These are phyloP conservation scores for Stenoptilia bipunctidactyla DNA, from an alignment of 2,888 invertebrate genomes.

Conservation along the genomic window DNA sequence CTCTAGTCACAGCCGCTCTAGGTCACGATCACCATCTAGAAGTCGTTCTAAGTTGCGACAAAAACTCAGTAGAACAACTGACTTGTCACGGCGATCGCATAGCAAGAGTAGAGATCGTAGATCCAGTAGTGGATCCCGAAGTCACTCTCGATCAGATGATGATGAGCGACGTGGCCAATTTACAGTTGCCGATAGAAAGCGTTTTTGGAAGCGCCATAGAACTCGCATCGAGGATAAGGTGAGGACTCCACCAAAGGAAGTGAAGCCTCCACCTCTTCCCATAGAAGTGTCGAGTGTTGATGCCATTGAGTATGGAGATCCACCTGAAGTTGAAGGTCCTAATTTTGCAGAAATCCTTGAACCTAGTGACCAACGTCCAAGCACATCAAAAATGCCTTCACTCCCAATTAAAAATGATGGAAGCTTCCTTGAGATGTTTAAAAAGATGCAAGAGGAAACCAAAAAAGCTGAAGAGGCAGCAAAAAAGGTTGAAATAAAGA, in stretches of 20 bases:
- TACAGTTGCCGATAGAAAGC: slow-evolving; percentile 56
- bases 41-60: neutral
- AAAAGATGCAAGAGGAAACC: slow-evolving; percentile 83
- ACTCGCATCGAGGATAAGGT: slow-evolving; percentile 35
- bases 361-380: slow-evolving; percentile 24
- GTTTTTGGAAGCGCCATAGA: slow-evolving; percentile 55
- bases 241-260: slow-evolving; percentile 41
- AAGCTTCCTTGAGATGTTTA: slow-evolving; percentile 91
- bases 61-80: slow-evolving; percentile 21
- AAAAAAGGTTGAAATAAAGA: slow-evolving; percentile 47
- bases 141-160: slow-evolving; percentile 35
- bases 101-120: slow-evolving; percentile 24
- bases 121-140: slow-evolving; percentile 33
- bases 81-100: slow-evolving; percentile 23
- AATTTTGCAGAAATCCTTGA: slow-evolving; percentile 52
- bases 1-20: neutral
- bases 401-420: slow-evolving; percentile 91
- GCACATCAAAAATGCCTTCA: slow-evolving; percentile 54
- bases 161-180: slow-evolving; percentile 58
- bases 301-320: slow-evolving; percentile 53
- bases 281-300: slow-evolving; percentile 38
- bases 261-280: slow-evolving; percentile 53
- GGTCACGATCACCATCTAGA: neutral
- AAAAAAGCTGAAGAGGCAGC: slow-evolving; percentile 54
- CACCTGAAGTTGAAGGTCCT: slow-evolving; percentile 58